Evolutionary conservation across 2,113 vertebrate genomes (phyloP).

Genomic region (Agapornis roseicollis): DNA sequence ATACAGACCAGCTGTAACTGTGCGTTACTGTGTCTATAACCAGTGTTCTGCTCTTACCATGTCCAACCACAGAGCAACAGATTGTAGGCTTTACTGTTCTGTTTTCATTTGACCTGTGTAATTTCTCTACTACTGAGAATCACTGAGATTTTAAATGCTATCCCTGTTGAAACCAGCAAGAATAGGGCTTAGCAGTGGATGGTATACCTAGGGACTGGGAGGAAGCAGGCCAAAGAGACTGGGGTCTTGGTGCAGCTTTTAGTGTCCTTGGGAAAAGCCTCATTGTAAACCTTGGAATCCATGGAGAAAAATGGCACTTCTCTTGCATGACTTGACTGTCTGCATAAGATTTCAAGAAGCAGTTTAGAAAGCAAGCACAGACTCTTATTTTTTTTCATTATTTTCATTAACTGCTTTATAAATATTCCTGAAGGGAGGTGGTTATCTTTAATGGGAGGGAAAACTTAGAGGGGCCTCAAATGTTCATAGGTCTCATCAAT

Average conservation of each 20-base stretch:
- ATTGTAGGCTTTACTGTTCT: slow-evolving; percentile 24
- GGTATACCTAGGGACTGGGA: neutral
- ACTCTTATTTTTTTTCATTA: neutral
- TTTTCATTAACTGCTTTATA: neutral
- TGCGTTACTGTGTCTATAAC: slow-evolving; percentile 49
- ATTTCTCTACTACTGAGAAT: neutral
- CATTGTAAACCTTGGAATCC: neutral
- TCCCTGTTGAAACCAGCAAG: neutral
- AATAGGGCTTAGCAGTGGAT: neutral
- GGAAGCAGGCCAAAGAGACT: neutral
- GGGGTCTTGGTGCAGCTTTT: neutral
- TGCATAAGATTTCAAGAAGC: neutral
- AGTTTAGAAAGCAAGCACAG: neutral
- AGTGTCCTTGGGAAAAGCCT: neutral
- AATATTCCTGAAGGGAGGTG: neutral
- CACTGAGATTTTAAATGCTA: neutral
- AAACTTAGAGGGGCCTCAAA: neutral
- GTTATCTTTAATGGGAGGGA: neutral
- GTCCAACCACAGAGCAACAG: slow-evolving; percentile 30
- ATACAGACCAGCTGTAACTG: slow-evolving; percentile 54
- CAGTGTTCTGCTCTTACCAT: neutral
- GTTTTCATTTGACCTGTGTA: neutral
- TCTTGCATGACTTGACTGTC: neutral
- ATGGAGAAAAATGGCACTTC: neutral
- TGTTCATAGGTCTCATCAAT: neutral